Evolutionary conservation across 1,140 invertebrate genomes (phyloP), one percentile per base, ranked within the genome.

Genomic region (Orius laevigatus): DNA sequence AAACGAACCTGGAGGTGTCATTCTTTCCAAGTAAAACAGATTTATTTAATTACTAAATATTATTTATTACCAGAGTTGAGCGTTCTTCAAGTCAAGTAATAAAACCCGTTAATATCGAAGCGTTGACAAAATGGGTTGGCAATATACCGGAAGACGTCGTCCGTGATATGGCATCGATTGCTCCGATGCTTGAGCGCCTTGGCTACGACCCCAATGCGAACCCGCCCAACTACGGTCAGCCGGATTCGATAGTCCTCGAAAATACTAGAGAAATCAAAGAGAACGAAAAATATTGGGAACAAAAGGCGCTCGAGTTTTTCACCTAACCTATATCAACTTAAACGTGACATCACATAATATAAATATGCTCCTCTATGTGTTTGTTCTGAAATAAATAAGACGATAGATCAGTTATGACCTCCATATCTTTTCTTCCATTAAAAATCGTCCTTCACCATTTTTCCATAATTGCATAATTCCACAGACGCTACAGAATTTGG

Each of bases 21-120:
- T 79, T 49, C 69, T 89, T 14, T 86, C 83, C 63, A 96, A 94
- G 91, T 96, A 71, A 75, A 79, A n/a, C 14, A 42, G 5, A 46
- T 46, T 46, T 50, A 6, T 16, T 40, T 34, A 46, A 18, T 45
- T 53, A 25, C 38, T 42, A 11, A 25, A 34, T 10, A 20, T 16
- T 50, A 32, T 34, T 32, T 70, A 34, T 20, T 5, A 45, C 19
- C 70, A 96, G 91, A 67, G 86, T 93, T 56, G 94, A 98, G 67
- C 75, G 92, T 48, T 97, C 93, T 11, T 94, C 91, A 52, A 94
- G 98, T 71, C 94, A 98, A 73, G 93, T 98, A 44, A 90, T 97
- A 61, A 96, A 96, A 63, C 92, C 95, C 5, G 83, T 98, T 10
- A 98, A 98, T 70, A 67, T 92, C 50, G 92, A 98, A 66, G 94